phyloP scores from a whole-genome alignment of 37 sponge, comb jelly and placozoan genomes.

The Sycon ciliatum region DNA sequence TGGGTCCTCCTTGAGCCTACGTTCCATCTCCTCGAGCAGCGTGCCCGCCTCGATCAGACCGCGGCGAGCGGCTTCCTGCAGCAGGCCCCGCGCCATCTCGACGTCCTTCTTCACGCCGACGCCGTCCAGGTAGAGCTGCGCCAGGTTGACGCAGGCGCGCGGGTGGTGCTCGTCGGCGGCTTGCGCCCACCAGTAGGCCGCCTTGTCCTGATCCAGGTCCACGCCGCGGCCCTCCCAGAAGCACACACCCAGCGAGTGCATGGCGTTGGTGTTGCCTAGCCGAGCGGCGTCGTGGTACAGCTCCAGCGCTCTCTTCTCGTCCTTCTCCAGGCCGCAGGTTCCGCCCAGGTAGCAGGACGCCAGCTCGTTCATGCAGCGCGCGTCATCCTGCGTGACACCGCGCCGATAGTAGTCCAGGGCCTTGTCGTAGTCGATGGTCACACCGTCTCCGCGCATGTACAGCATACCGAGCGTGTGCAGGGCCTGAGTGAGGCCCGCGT shows the following conservation, averaged over 20 bases:
- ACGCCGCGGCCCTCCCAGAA: conserved; percentile 77
- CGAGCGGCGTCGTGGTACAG: background rate
- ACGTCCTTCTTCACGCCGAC: conserved; percentile 59
- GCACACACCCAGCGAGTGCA: conserved; percentile 61
- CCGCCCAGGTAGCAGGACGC: conserved; percentile 20
- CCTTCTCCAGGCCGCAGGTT: conserved; percentile 47
- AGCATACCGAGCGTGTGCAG: background rate
- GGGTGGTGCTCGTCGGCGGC: conserved; percentile 58
- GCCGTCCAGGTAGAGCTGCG: conserved; percentile 78
- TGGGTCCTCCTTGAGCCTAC: no score
- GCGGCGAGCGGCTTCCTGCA: no score
- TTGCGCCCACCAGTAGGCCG: conserved; percentile 49
- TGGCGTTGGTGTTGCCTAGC: conserved; percentile 48
- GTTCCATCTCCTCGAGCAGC: no score
- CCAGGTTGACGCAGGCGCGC: conserved; percentile 82
- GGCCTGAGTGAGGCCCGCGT: no score
- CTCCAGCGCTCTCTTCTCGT: conserved; percentile 12
- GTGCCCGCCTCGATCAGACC: no score
- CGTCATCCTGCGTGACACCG: no score
- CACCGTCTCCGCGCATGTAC: background rate
- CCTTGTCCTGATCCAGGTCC: conserved; percentile 50
- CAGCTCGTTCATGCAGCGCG: no score
- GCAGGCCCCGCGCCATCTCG: no score
- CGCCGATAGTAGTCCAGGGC: background rate
- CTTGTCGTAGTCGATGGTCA: background rate